A percentile compares a stretch with the other conserved stretches of the same genome.
These are phyloP conservation scores for Melanotaenia parkinsoni DNA, from an alignment of 2,797 vertebrate genomes.

Conservation along the genomic window DNA sequence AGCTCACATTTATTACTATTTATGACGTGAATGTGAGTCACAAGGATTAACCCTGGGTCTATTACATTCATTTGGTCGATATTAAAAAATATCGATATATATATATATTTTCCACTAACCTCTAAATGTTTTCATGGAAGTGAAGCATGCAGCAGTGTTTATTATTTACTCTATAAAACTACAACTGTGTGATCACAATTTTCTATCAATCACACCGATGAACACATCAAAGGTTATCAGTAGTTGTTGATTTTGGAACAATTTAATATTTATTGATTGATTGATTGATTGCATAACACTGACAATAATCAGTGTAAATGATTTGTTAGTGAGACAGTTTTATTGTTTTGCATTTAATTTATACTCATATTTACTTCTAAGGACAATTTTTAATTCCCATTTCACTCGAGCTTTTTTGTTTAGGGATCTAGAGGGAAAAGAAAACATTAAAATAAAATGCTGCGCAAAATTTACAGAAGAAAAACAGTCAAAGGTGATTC, in stretches of 20 bases:
- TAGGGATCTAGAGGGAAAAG: neutral
- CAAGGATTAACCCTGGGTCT: neutral
- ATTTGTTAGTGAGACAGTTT: neutral
- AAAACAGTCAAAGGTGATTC: neutral
- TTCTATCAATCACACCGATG: neutral
- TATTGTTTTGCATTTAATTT: neutral
- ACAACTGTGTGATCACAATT: neutral
- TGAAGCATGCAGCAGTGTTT: neutral
- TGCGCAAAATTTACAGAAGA: neutral
- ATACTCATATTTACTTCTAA: neutral
- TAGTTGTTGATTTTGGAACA: neutral
- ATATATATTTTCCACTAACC: neutral
- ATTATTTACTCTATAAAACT: slow-evolving; percentile 1
- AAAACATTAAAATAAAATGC: neutral
- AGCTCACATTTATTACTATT: neutral
- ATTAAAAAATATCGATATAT: too few species aligned
- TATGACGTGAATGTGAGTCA: neutral
- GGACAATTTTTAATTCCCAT: neutral
- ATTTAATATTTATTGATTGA: neutral
- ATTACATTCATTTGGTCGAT: slow-evolving; percentile 1
- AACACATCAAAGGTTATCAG: neutral
- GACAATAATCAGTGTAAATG: neutral
- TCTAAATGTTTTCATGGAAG: slow-evolving; percentile 8
- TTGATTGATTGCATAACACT: neutral
- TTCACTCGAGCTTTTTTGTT: neutral